Evolutionary conservation across 2,888 invertebrate species (phyloP).

Genomic region (Anodontia alba): DNA sequence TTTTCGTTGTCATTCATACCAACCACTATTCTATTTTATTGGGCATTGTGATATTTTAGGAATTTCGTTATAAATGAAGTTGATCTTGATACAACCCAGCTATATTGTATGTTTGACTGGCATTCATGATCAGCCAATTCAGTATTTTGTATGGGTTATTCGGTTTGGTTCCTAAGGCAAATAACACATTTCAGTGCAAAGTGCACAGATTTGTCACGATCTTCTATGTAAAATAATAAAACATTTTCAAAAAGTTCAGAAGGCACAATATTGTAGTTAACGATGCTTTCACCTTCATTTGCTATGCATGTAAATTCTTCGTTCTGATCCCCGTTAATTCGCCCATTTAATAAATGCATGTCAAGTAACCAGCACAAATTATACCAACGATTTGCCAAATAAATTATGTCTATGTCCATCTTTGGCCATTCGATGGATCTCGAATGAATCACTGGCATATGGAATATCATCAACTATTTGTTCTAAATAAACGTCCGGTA

Average conservation of each 20-base stretch:
- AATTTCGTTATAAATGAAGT: not conserved
- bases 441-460: too few species aligned
- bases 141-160: too few species aligned
- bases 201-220: conserved; percentile 5
- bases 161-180: not conserved
- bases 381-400: too few species aligned
- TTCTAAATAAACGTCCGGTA: not conserved
- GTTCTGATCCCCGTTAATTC: not conserved
- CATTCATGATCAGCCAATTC: not conserved
- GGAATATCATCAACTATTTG: not conserved
- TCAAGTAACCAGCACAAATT: not conserved
- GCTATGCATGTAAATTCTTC: conserved; percentile 10
- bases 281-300: not conserved
- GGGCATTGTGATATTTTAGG: not conserved
- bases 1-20: not conserved
- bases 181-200: not conserved
- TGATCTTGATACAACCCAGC: not conserved
- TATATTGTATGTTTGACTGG: not conserved
- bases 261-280: not conserved
- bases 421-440: too few species aligned
- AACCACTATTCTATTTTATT: not conserved
- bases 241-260: not conserved
- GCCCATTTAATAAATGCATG: conserved; percentile 3
- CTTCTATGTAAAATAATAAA: not conserved
- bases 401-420: too few species aligned